Evolutionary conservation across 2,797 vertebrate species (phyloP), one percentile per base, ranked within the genome.

Genomic region (Chaetophractus vellerosus): DNA sequence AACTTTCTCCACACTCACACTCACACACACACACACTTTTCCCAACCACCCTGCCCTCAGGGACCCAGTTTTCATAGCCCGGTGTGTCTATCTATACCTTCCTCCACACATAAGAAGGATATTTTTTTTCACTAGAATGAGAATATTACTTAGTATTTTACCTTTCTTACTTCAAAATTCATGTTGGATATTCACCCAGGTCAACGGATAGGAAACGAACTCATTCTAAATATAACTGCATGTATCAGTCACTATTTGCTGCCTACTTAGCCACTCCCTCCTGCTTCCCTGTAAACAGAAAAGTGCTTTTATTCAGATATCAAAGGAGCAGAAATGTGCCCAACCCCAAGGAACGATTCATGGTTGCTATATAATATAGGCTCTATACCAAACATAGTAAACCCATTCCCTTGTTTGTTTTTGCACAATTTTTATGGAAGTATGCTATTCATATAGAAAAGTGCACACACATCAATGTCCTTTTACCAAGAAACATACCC

Each of bases 161-260:
- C 7, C 45, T 75, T 83, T 84, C 55, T 38, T 52, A 72, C 85
- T 95, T 92, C 79, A 84, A 50, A 89, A 74, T 85, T 78, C 23
- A 48, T 79, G 55, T 36, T 79, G 52, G 28, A 63, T 63, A 66
- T 72, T n/a, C 72, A 79, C 50, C 59, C 52, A 88, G 31, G 38
- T n/a, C 9, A 52, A 88, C 64, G 31, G 28, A 83, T 82, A 63
- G 36, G 23, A 15, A 78, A 2, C 38, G 33, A 61, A 68, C 3
- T 52, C 26, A 55, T 50, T 63, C 78, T 33, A 19, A 41, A 91
- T 14, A 52, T 61, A 81, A 41, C 50, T 68, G 41, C 41, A 50
- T 50, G 4, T 19, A 24, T 76, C 19, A 31, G 23, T 38, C 57
- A 74, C 24, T 41, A 41, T 26, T 71, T 91, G 57, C 26, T 63